Evolutionary conservation across 2,888 invertebrate genomes (phyloP).

Genomic region (Carcina quercana): DNA sequence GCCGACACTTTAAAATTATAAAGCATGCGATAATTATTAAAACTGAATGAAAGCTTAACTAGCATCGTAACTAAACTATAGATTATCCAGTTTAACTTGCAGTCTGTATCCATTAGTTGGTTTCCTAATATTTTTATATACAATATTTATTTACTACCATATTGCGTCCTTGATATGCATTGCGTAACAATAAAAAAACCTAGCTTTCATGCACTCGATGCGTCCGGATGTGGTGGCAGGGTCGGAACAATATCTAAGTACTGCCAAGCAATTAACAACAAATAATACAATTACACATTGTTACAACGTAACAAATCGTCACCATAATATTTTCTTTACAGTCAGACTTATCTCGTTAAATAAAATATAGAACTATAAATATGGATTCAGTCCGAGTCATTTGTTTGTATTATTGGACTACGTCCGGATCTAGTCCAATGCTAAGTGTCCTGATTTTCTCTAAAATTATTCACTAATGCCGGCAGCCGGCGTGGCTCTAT

Average conservation of each 20-base stretch:
- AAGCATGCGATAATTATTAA: constrained; percentile 62
- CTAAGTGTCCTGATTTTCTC: constrained; percentile 19
- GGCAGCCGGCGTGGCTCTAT: constrained; percentile 13
- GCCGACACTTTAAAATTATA: constrained; percentile 60
- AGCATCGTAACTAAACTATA: constrained; percentile 69
- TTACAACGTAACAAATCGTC: constrained; percentile 60
- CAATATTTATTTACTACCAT: constrained; percentile 74
- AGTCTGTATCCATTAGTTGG: constrained; percentile 67
- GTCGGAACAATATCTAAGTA: constrained; percentile 56
- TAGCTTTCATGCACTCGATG: constrained; percentile 64
- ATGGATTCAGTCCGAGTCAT: constrained; percentile 50
- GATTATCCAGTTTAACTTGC: constrained; percentile 61
- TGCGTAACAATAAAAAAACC: constrained; percentile 74
- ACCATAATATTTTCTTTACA: constrained; percentile 57
- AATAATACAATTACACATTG: constrained; percentile 60
- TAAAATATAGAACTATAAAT: constrained; percentile 71
- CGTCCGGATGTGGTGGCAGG: constrained; percentile 43
- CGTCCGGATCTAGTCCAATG: constrained; percentile 20
- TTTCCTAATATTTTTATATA: constrained; percentile 66
- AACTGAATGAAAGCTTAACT: constrained; percentile 66
- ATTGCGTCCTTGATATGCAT: constrained; percentile 75
- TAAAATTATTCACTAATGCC: constrained; percentile 19
- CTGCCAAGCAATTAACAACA: constrained; percentile 64
- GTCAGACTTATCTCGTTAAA: constrained; percentile 72
- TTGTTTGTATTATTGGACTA: constrained; percentile 22